These are phyloP conservation scores for Acanthurus tractus DNA, from an alignment of 2,797 vertebrate genomes.

Conservation along the genomic window DNA sequence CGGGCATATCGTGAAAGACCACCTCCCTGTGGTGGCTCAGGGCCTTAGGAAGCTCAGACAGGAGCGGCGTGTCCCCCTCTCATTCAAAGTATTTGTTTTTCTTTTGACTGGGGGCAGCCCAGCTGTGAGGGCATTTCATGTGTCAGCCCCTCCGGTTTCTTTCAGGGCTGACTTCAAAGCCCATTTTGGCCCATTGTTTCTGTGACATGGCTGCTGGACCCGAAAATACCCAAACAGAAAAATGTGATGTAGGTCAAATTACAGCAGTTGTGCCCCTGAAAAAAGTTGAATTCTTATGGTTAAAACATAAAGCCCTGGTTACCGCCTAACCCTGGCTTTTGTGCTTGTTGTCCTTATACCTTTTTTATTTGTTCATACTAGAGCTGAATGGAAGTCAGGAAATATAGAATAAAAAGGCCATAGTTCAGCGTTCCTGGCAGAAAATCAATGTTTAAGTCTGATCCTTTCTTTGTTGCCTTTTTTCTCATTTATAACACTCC, in stretches of 20 bases:
- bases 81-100: slow-evolving; percentile 94
- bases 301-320: slow-evolving; percentile 89
- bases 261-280: slow-evolving; percentile 88
- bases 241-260: slow-evolving; percentile 97
- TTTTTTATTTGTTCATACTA: slow-evolving; percentile 57
- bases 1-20: slow-evolving; percentile 89
- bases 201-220: slow-evolving; percentile 92
- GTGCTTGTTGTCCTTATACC: slow-evolving; percentile 56
- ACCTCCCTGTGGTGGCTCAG: slow-evolving; percentile 86
- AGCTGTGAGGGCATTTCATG: slow-evolving; percentile 89
- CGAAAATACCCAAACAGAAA: slow-evolving; percentile 95
- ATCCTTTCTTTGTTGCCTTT: slow-evolving; percentile 36
- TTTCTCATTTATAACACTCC: slow-evolving; percentile 23
- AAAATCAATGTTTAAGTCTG: slow-evolving; percentile 47
- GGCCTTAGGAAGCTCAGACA: slow-evolving; percentile 90
- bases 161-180: slow-evolving; percentile 95
- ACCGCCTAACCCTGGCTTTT: slow-evolving; percentile 78
- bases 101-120: slow-evolving; percentile 90
- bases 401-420: slow-evolving; percentile 51
- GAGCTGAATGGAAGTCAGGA: slow-evolving; percentile 50
- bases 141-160: slow-evolving; percentile 91
- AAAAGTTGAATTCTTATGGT: slow-evolving; percentile 89
- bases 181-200: slow-evolving; percentile 92
- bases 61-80: slow-evolving; percentile 91
- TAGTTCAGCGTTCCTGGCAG: slow-evolving; percentile 40